phyloP scores from a whole-genome alignment of 2,113 vertebrate genomes.

The Sylvilagus bachmani region DNA sequence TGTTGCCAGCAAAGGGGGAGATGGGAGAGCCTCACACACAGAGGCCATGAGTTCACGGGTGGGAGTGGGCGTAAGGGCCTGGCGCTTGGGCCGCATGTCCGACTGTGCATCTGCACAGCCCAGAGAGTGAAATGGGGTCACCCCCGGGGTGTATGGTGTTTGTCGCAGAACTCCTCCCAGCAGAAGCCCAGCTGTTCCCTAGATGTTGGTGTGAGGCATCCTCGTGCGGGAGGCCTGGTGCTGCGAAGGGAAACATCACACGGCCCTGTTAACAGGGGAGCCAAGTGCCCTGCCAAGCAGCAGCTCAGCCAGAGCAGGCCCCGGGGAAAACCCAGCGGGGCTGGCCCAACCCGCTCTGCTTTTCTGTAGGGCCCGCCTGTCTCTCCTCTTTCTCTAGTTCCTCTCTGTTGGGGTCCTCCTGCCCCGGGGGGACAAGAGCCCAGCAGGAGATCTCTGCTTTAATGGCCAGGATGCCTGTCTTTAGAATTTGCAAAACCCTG shows the following conservation, averaged over 20 bases:
- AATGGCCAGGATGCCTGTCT: constrained; percentile 26
- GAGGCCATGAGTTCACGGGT: background rate
- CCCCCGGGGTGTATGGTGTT: background rate
- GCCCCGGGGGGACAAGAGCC: background rate
- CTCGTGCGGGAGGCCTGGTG: background rate
- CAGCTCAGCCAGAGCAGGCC: background rate
- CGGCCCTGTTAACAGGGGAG: background rate
- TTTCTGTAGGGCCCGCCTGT: background rate
- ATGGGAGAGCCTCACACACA: background rate
- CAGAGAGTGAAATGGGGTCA: background rate
- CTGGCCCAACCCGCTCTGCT: background rate
- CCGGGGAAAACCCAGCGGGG: background rate
- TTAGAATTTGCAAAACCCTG: constrained; percentile 45
- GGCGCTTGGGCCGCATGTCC: background rate
- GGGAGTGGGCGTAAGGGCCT: background rate
- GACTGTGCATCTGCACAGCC: background rate
- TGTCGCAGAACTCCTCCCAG: background rate
- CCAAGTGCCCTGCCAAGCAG: fast-evolving
- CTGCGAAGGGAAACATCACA: background rate
- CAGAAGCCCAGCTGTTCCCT: background rate
- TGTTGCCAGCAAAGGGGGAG: background rate
- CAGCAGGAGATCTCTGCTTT: background rate
- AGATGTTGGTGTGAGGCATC: background rate
- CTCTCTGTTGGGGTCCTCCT: background rate
- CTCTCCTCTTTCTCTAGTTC: background rate